Percentiles rank a stretch among this genome's conserved stretches.
Evolutionary conservation across 2,888 invertebrate genomes (phyloP).

Genomic region (Mylabris sibirica): DNA sequence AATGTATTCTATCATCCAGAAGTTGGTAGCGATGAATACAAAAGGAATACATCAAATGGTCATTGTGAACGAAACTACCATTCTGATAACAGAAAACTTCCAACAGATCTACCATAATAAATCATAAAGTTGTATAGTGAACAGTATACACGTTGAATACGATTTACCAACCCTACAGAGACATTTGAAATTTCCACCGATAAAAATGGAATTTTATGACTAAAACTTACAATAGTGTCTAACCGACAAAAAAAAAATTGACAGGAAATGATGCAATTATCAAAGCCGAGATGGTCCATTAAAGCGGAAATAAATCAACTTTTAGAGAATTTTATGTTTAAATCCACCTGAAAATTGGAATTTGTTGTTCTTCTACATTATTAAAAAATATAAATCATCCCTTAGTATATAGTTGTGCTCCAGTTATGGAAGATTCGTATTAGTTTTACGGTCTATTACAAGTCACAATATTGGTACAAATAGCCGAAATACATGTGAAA

Average conservation of each 20-base stretch:
- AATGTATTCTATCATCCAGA: constrained; percentile 48
- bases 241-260: constrained; percentile 21
- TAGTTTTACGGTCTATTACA: constrained; percentile 54
- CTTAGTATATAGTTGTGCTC: constrained; percentile 35
- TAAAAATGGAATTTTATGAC: constrained; percentile 33
- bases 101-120: constrained; percentile 55
- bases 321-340: constrained; percentile 25
- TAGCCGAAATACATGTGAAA: constrained; percentile 56
- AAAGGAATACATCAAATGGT: constrained; percentile 57
- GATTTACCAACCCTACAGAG: constrained; percentile 36
- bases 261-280: constrained; percentile 32
- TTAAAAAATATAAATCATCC: constrained; percentile 46
- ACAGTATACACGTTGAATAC: constrained; percentile 43
- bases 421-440: constrained; percentile 49
- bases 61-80: constrained; percentile 52
- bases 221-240: constrained; percentile 12
- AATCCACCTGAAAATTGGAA: not conserved
- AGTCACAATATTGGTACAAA: constrained; percentile 57
- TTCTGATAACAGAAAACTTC: constrained; percentile 57
- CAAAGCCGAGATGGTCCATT: not conserved
- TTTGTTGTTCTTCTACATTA: constrained; percentile 30
- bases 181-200: constrained; percentile 25
- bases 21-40: constrained; percentile 46
- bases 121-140: constrained; percentile 53
- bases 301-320: not conserved